Percentiles rank a stretch among this genome's conserved stretches.
Evolutionary conservation across 2,797 vertebrate species (phyloP).

Genomic region (Podarcis siculus): DNA sequence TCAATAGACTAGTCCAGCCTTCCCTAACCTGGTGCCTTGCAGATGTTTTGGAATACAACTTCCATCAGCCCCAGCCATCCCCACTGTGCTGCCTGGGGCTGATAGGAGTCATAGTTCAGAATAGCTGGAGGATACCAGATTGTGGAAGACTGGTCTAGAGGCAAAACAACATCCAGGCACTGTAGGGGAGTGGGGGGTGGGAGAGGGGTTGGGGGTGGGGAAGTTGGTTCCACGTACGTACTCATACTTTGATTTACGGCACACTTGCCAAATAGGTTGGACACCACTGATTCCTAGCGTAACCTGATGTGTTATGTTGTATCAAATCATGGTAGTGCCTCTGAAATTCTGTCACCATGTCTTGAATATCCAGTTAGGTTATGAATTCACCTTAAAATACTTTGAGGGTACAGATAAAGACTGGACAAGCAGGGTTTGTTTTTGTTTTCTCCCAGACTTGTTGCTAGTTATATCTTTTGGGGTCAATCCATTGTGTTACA

Average conservation of each 20-base stretch:
- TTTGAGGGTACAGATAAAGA: slow-evolving; percentile 41
- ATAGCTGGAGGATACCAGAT: too few relatives aligned
- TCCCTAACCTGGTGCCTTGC: not conserved
- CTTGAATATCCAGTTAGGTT: slow-evolving; percentile 19
- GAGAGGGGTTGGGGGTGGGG: too few relatives aligned
- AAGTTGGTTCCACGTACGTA: too few relatives aligned
- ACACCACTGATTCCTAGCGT: not conserved
- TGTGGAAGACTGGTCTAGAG: not conserved
- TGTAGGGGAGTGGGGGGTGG: not conserved
- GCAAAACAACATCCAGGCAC: not conserved
- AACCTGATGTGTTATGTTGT: not conserved
- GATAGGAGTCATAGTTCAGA: too few relatives aligned
- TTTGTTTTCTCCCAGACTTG: slow-evolving; percentile 32
- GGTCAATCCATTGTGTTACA: slow-evolving; percentile 27
- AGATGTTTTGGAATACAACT: not conserved
- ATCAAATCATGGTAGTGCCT: not conserved
- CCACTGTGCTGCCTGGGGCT: too few relatives aligned
- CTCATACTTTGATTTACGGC: not conserved
- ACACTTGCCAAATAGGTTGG: not conserved
- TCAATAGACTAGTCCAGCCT: not conserved
- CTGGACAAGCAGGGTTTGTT: slow-evolving; percentile 17
- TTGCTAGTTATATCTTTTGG: slow-evolving; percentile 44
- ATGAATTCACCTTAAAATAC: slow-evolving; percentile 40
- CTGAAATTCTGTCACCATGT: not conserved
- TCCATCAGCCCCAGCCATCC: too few relatives aligned